A percentile compares a stretch with the other conserved stretches of the same genome.
phyloP scores from a whole-genome alignment of 2,113 vertebrate species.

The Rhabdomys dilectus region DNA sequence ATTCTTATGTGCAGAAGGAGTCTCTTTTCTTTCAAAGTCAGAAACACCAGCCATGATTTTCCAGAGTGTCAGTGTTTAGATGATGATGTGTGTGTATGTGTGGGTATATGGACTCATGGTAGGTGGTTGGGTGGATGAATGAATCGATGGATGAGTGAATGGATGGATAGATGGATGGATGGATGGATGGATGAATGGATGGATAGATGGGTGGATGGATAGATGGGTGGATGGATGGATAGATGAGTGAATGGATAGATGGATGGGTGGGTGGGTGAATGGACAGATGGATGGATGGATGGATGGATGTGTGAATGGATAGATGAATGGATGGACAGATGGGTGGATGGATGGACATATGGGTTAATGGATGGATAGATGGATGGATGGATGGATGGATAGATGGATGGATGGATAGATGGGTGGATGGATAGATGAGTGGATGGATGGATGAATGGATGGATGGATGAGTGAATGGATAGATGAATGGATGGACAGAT shows the following conservation, averaged over 20 bases:
- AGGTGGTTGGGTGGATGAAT: background rate
- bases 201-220: background rate
- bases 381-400: no score
- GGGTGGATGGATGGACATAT: background rate
- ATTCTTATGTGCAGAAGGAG: background rate
- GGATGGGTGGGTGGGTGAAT: no score
- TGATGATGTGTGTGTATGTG: background rate
- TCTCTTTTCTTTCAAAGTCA: background rate
- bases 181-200: background rate
- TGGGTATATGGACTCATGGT: no score
- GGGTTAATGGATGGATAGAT: background rate
- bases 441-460: no score
- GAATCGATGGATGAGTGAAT: no score
- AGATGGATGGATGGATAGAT: background rate
- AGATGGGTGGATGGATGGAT: background rate
- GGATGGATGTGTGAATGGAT: no score
- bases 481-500: background rate
- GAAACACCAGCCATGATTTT: background rate
- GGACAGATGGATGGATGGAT: no score
- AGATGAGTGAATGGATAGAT: no score
- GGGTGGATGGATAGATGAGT: background rate
- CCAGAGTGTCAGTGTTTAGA: no score
- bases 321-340: background rate
- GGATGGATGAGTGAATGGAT: background rate
- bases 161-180: no score